Percentiles rank a stretch among this genome's conserved stretches.
Conservation (phyloP, 2,113 vertebrate species). For the Picathartes gymnocephalus region DNA sequence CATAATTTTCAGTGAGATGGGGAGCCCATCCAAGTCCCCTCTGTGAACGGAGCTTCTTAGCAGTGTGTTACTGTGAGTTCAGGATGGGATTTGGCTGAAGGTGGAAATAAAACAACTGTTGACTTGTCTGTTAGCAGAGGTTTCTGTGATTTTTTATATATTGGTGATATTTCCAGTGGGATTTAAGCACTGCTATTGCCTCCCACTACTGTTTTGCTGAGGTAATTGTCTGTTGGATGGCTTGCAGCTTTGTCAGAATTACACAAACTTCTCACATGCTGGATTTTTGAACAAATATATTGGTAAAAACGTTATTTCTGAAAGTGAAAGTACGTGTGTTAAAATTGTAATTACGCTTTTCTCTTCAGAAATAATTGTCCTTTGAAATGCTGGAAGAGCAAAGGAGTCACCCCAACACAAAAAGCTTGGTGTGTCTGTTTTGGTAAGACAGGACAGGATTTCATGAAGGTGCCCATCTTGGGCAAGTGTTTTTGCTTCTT, state of each 20-base stretch:
- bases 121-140: neutral
- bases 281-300: neutral
- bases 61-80: neutral
- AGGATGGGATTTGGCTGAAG: neutral
- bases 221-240: neutral
- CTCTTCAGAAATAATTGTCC: neutral
- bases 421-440: rapidly evolving
- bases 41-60: neutral
- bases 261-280: neutral
- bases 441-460: neutral
- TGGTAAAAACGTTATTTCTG: neutral
- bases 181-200: neutral
- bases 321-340: neutral
- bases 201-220: neutral
- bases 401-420: neutral
- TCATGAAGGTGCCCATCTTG: rapidly evolving
- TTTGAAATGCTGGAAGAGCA: neutral
- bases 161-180: neutral
- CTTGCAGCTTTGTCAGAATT: neutral
- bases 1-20: neutral
- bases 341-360: neutral
- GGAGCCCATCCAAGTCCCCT: neutral
- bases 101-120: neutral
- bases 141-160: neutral
- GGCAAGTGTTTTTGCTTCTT: neutral